Base-by-base conservation (phyloP, 2,888 invertebrate genomes). In the Microplitis manilae region DNA sequence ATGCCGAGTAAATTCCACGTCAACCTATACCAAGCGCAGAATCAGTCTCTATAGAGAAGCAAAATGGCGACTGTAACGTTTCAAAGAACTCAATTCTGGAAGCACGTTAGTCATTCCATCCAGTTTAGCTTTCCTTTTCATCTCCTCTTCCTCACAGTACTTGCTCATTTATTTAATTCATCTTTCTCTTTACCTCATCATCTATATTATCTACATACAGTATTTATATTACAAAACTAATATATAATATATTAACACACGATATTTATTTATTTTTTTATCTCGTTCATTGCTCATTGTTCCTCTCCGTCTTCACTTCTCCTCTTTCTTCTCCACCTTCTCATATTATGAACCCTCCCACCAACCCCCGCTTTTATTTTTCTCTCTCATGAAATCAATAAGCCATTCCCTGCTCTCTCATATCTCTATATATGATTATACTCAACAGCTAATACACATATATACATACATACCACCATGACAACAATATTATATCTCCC, bases 371-470 rank as follows among this genome's bases (percentile, higher is more conserved):
- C 6, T 9, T 15, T 61, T 17, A 59, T 72, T 59, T 50, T 65
- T 81, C 81, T 81, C 77, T 83, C 81, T 84, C 83, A 78, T 77
- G 76, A 83, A 84, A 83, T 84, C 83, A 84, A 84, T 84, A 84
- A 83, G 80, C 81, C 79, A 81, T 84, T 81, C 79, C 30, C 68
- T 41, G 38, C 50, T 76, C 78, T 78, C 76, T 81, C 81, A 76
- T 80, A 76, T 60, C 69, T 71, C 38, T n/a, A 77, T 65, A 64
- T 75, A 74, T 20, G 73, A 73, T 65, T 68, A 60, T 64, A 40
- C 50, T 75, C 71, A 73, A 17, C 62, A 64, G 50, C 30, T 61
- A 61, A 68, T 69, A 41, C 68, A 17, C n/a, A 4, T 30, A 30
- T 50, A 50, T 9, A 50, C 13, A 50, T 8, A 50, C 50, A 50